Evolutionary conservation across 1,140 invertebrate species (phyloP).

Genomic region (Varroa destructor): DNA sequence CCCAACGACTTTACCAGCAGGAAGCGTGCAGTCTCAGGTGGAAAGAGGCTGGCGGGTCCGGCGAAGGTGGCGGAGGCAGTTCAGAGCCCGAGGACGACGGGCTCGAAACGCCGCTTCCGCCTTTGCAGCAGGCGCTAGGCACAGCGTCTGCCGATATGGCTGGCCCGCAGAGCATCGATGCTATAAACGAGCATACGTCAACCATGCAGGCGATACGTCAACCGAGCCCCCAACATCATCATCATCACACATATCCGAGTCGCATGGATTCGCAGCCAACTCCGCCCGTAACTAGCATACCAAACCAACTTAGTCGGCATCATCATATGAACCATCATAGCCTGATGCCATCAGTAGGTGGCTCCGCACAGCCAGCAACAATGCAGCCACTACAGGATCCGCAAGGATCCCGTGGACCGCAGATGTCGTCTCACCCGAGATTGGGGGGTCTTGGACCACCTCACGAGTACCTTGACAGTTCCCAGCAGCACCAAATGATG

Average conservation of each 20-base stretch:
- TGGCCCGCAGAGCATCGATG: conserved; percentile 19
- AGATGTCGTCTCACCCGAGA: no score
- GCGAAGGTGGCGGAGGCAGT: conserved; percentile 27
- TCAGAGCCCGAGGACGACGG: conserved; percentile 2
- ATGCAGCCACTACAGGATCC: no score
- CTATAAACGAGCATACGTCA: neutral
- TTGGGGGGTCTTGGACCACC: neutral
- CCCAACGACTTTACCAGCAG: conserved; percentile 65
- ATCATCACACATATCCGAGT: neutral
- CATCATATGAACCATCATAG: neutral
- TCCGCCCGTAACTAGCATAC: conserved; percentile 6
- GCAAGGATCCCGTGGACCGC: no score
- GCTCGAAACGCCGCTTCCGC: conserved; percentile 27
- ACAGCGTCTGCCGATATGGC: conserved; percentile 27
- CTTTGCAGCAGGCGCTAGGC: conserved; percentile 29
- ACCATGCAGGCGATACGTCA: no score
- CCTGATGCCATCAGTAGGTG: conserved; percentile 1
- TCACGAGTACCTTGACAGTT: conserved; percentile 6
- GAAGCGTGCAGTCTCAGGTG: conserved; percentile 47
- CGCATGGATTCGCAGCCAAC: conserved; percentile 5
- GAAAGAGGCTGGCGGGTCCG: conserved; percentile 33
- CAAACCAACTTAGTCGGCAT: no score
- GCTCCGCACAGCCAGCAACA: no score
- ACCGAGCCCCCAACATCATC: neutral
- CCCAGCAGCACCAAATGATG: conserved; percentile 12